Evolutionary conservation across 2,113 vertebrate species (phyloP).

Genomic region (Leptocoma aspasia): DNA sequence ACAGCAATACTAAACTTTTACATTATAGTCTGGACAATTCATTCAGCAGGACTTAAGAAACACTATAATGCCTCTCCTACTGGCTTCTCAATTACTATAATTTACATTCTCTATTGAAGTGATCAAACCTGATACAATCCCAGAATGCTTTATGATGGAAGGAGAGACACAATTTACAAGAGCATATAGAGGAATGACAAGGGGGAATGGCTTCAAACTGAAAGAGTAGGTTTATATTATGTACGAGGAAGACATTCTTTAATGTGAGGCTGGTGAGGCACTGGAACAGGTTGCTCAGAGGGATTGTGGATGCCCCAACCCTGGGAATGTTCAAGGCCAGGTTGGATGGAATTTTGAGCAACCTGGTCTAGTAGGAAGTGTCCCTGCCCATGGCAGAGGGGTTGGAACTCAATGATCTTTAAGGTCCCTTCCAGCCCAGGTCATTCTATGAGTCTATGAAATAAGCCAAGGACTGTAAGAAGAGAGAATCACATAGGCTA

Average conservation of each 20-base stretch:
- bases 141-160: background rate
- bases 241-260: background rate
- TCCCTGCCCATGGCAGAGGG: too few species aligned
- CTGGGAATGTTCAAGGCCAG: background rate
- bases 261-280: background rate
- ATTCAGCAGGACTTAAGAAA: background rate
- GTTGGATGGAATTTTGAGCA: background rate
- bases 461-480: background rate
- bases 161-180: background rate
- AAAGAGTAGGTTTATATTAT: background rate
- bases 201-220: background rate
- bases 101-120: background rate
- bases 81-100: background rate
- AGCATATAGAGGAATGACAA: background rate
- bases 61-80: background rate
- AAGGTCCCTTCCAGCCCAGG: background rate
- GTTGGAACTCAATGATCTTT: rapidly evolving
- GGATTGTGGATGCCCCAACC: rapidly evolving
- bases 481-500: background rate
- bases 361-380: background rate
- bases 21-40: background rate
- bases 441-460: background rate
- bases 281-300: background rate
- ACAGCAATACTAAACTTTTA: background rate
- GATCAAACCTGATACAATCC: background rate